Evolutionary conservation across 2,113 vertebrate species (phyloP).

Genomic region (Peromyscus leucopus): DNA sequence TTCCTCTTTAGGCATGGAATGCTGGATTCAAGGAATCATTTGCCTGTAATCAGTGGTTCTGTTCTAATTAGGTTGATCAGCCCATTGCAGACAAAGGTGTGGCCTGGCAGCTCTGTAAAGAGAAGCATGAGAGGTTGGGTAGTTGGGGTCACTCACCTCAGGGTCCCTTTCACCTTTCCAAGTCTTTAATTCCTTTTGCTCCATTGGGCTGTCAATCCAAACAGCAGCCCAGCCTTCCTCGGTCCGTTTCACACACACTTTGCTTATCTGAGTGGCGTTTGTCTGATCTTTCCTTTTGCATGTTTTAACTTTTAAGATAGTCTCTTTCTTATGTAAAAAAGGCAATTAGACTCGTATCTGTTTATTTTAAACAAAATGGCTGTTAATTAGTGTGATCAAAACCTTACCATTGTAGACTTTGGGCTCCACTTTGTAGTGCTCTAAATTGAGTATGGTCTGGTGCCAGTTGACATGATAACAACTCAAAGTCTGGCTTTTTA

Average conservation of each 20-base stretch:
- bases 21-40: background rate
- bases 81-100: background rate
- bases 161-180: conserved; percentile 50
- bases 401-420: conserved; percentile 94
- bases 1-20: background rate
- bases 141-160: background rate
- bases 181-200: conserved; percentile 54
- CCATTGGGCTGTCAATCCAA: conserved; percentile 74
- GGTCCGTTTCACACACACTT: conserved; percentile 84
- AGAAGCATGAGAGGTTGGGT: background rate
- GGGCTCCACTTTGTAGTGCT: conserved; percentile 96
- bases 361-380: conserved; percentile 99
- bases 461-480: conserved; percentile 96
- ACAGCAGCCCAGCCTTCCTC: conserved; percentile 81
- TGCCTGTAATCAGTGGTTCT: background rate
- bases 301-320: conserved; percentile 99
- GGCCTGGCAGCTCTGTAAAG: background rate
- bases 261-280: conserved; percentile 89
- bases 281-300: conserved; percentile 92
- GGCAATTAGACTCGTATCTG: conserved; percentile 99
- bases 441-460: conserved; percentile 94
- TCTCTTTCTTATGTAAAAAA: conserved; percentile 99
- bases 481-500: conserved; percentile 91
- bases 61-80: conserved; percentile 36
- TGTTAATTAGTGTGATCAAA: conserved; percentile 99